phyloP scores from a whole-genome alignment of 2,888 invertebrate genomes.

The Anaspis maculata region DNA sequence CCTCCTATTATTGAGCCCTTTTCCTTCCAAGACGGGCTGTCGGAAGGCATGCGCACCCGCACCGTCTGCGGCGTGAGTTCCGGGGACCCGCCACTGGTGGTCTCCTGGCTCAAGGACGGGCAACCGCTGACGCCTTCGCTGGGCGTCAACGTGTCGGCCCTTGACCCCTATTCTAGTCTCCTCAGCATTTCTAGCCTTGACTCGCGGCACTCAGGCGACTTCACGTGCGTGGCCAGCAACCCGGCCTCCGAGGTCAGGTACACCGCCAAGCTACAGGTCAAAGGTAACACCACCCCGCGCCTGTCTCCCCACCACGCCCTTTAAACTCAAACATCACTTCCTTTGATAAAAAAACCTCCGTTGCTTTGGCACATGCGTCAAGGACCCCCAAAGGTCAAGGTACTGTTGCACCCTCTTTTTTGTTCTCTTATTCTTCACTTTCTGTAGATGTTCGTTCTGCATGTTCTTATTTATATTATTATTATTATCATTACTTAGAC shows the following conservation, averaged over 20 bases:
- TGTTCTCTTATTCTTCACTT: constrained; percentile 27
- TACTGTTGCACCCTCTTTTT: constrained; percentile 60
- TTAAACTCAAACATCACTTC: not conserved
- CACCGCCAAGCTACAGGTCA: constrained; percentile 71
- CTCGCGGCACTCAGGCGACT: constrained; percentile 67
- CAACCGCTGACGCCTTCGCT: constrained; percentile 56
- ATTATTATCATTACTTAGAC: too few species aligned
- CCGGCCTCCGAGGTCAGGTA: constrained; percentile 71
- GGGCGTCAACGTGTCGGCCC: constrained; percentile 61
- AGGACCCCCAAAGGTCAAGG: constrained; percentile 47
- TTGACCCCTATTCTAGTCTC: constrained; percentile 70
- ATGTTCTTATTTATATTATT: constrained; percentile 5
- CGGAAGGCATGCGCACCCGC: constrained; percentile 74
- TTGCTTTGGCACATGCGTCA: constrained; percentile 57
- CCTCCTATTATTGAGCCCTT: constrained; percentile 81
- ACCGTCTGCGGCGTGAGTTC: constrained; percentile 73
- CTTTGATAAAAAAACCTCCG: constrained; percentile 28
- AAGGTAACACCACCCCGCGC: constrained; percentile 55
- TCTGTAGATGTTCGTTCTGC: constrained; percentile 5
- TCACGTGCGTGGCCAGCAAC: constrained; percentile 71
- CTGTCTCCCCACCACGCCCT: constrained; percentile 24
- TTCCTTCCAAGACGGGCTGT: constrained; percentile 74
- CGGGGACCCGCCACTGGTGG: constrained; percentile 71
- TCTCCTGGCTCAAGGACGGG: constrained; percentile 78
- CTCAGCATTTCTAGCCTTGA: constrained; percentile 69